These are phyloP conservation scores for Gobiocypris rarus DNA, from an alignment of 2,113 vertebrate species.

Conservation along the genomic window DNA sequence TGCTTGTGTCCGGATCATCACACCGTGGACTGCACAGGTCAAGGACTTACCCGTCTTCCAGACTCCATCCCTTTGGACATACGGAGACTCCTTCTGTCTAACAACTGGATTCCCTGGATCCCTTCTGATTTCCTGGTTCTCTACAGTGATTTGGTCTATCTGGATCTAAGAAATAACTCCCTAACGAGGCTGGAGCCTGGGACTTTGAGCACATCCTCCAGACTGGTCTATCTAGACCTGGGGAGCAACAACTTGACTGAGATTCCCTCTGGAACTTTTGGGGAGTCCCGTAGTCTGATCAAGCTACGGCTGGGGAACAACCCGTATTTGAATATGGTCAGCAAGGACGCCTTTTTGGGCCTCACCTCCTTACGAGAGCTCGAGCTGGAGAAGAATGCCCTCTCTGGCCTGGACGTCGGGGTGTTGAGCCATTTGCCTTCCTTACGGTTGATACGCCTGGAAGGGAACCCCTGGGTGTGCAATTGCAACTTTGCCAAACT, in stretches of 20 bases:
- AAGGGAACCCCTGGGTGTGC: constrained; percentile 97
- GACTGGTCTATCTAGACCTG: constrained; percentile 92
- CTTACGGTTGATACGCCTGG: constrained; percentile 85
- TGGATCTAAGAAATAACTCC: constrained; percentile 96
- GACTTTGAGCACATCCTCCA: constrained; percentile 90
- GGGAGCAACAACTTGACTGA: constrained; percentile 95
- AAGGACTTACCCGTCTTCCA: constrained; percentile 88
- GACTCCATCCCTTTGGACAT: constrained; percentile 91
- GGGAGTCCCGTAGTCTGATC: constrained; percentile 88
- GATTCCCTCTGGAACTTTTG: constrained; percentile 88
- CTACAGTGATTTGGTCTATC: constrained; percentile 93
- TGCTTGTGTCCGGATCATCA: constrained; percentile 89
- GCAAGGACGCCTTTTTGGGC: constrained; percentile 87
- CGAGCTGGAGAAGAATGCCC: constrained; percentile 89
- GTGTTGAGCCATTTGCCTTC: constrained; percentile 87
- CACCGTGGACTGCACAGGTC: constrained; percentile 88
- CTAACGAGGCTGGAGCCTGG: constrained; percentile 88
- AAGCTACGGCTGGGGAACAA: constrained; percentile 89
- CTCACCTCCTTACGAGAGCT: constrained; percentile 92
- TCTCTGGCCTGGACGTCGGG: constrained; percentile 85
- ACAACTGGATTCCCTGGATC: constrained; percentile 91
- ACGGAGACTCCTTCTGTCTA: constrained; percentile 88
- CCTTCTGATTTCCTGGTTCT: constrained; percentile 95
- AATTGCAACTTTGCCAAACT: constrained; percentile 96
- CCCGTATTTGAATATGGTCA: constrained; percentile 88